Percentiles rank a stretch among this genome's conserved stretches.
phyloP scores from a whole-genome alignment of 2,113 vertebrate species.

The Engraulis encrasicolus region DNA sequence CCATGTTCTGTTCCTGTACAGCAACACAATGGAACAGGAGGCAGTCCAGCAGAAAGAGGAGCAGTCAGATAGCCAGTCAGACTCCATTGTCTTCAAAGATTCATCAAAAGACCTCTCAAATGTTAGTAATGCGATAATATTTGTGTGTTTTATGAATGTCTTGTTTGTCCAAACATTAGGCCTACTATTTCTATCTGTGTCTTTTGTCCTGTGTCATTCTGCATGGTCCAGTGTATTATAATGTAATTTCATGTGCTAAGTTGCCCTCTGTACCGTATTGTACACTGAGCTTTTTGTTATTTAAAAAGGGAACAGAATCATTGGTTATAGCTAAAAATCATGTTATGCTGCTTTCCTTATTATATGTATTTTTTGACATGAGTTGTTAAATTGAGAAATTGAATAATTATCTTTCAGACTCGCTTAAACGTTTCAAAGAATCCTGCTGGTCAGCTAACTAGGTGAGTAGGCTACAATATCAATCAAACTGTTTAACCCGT shows the following conservation, averaged over 20 bases:
- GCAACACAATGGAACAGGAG: slow-evolving; percentile 33
- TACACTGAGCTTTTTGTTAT: background rate
- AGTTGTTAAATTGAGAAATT: background rate
- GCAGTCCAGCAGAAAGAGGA: slow-evolving; percentile 59
- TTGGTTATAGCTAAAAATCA: background rate
- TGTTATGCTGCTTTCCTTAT: background rate
- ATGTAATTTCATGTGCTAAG: background rate
- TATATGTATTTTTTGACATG: background rate
- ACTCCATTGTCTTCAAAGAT: slow-evolving; percentile 39
- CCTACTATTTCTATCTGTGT: background rate
- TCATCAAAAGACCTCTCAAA: slow-evolving; percentile 29
- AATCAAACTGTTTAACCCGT: background rate
- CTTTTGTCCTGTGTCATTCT: background rate
- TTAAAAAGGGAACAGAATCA: background rate
- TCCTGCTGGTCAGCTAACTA: background rate
- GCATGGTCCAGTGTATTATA: too few species aligned
- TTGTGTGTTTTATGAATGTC: background rate
- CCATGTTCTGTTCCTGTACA: slow-evolving; percentile 37
- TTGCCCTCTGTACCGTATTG: background rate
- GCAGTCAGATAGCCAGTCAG: slow-evolving; percentile 51
- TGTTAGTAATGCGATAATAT: slow-evolving; percentile 17
- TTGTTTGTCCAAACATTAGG: background rate
- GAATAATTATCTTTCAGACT: background rate
- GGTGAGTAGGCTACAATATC: background rate
- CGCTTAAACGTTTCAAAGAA: background rate